These are phyloP conservation scores for Columbina picui DNA, from an alignment of 2,113 vertebrate species.

Conservation along the genomic window DNA sequence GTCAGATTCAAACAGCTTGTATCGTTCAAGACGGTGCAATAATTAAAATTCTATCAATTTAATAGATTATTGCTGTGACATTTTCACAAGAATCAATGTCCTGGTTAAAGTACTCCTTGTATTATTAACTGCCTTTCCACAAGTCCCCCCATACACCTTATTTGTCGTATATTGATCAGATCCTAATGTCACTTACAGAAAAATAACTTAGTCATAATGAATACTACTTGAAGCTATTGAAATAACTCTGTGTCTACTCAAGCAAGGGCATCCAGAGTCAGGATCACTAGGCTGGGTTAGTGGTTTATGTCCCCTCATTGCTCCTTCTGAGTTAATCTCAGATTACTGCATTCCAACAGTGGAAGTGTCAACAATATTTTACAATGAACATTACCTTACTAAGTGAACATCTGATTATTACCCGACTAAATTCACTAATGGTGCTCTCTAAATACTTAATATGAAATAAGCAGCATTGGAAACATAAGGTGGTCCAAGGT, in stretches of 20 bases:
- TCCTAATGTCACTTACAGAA: background rate
- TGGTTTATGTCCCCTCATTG: background rate
- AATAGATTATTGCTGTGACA: background rate
- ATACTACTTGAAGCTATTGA: background rate
- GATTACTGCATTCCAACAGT: background rate
- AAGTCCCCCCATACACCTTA: background rate
- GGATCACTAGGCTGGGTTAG: background rate
- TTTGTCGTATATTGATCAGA: background rate
- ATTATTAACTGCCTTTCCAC: background rate
- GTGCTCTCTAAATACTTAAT: background rate
- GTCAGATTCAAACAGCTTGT: background rate
- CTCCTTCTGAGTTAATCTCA: background rate
- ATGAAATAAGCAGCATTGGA: background rate
- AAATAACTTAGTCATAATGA: background rate
- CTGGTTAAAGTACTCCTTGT: background rate
- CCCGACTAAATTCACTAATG: background rate
- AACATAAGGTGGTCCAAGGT: background rate
- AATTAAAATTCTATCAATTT: background rate
- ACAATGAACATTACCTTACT: background rate
- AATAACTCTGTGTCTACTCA: background rate
- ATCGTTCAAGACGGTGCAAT: background rate
- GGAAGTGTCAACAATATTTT: background rate
- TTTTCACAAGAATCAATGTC: background rate
- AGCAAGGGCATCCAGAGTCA: background rate
- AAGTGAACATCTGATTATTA: background rate